Conservation (phyloP, 1,140 invertebrate species). For the Musca domestica region DNA sequence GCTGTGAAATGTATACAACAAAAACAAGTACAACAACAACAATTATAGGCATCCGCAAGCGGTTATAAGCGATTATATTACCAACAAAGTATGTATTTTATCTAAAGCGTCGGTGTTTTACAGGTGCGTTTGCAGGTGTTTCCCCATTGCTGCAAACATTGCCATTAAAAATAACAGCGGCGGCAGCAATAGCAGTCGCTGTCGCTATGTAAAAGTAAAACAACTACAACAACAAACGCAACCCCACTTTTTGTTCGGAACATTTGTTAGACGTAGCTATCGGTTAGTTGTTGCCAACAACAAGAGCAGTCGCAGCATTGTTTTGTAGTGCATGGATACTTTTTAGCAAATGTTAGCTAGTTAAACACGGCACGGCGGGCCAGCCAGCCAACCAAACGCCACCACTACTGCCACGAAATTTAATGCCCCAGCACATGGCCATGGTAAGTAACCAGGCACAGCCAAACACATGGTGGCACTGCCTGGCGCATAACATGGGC, state of each 20-base stretch:
- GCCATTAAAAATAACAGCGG: conserved; percentile 1
- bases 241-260: too few species aligned
- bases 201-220: neutral
- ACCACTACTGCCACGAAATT: neutral
- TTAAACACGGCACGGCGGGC: neutral
- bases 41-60: conserved; percentile 9
- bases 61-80: neutral
- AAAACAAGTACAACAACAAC: conserved; percentile 18
- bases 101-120: conserved; percentile 26
- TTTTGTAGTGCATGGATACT: neutral
- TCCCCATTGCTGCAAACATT: conserved; percentile 31
- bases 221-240: too few species aligned
- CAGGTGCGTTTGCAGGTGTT: conserved; percentile 54
- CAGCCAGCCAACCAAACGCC: too few species aligned
- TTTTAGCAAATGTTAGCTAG: conserved; percentile 4
- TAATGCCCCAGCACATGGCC: neutral
- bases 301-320: neutral
- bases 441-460: neutral
- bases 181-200: neutral
- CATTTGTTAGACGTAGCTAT: too few species aligned
- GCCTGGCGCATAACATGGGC: neutral
- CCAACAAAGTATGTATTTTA: conserved; percentile 17
- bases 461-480: neutral
- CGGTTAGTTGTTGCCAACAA: too few species aligned
- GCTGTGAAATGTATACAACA: neutral